phyloP scores from a whole-genome alignment of 2,797 vertebrate species.

The Vespertilio murinus region DNA sequence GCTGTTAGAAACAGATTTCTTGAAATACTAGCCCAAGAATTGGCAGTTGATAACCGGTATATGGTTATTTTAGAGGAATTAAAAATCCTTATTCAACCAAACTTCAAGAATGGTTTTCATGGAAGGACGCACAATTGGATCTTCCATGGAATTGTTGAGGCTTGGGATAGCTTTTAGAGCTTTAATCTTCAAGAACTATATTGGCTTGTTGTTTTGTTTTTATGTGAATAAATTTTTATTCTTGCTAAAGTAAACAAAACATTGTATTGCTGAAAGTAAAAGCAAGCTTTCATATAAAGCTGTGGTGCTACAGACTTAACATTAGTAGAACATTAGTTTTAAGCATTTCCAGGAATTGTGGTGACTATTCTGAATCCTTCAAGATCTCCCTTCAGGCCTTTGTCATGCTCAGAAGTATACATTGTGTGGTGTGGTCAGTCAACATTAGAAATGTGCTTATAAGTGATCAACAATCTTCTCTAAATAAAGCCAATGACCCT shows the following conservation, averaged over 20 bases:
- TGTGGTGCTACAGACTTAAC: neutral
- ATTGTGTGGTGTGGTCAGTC: neutral
- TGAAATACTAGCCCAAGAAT: neutral
- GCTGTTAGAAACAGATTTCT: slow-evolving; percentile 31
- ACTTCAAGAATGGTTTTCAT: slow-evolving; percentile 46
- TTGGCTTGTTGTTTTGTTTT: slow-evolving; percentile 59
- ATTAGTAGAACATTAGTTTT: slow-evolving; percentile 22
- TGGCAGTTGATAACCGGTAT: neutral
- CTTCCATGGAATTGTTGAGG: slow-evolving; percentile 14
- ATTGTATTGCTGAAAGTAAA: slow-evolving; percentile 12
- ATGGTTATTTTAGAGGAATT: neutral
- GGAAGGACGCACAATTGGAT: neutral
- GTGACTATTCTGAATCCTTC: slow-evolving; percentile 43
- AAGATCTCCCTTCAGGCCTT: slow-evolving; percentile 39
- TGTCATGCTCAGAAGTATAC: slow-evolving; percentile 19
- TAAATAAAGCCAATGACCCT: slow-evolving; percentile 9
- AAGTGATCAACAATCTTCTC: slow-evolving; percentile 41
- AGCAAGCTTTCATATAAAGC: slow-evolving; percentile 28
- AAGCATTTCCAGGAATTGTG: neutral
- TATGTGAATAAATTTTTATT: slow-evolving; percentile 31
- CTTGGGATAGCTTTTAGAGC: slow-evolving; percentile 26
- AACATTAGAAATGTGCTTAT: neutral
- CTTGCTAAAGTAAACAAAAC: slow-evolving; percentile 23
- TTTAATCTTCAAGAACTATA: slow-evolving; percentile 47
- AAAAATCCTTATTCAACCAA: slow-evolving; percentile 1